Conservation (phyloP, 2,888 invertebrate genomes). For the Hypsopygia costalis region DNA sequence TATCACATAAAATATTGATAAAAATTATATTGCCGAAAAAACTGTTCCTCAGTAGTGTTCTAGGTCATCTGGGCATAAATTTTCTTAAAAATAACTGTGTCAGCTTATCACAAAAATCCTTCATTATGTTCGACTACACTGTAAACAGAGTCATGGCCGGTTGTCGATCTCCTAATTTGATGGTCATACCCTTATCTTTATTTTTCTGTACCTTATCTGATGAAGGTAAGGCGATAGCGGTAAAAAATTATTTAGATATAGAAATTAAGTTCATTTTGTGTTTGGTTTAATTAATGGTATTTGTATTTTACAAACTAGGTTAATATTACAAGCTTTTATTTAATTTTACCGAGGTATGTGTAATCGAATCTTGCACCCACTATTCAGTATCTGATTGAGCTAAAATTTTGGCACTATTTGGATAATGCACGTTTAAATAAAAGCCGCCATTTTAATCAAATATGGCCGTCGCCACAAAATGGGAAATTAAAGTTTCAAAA, state of each 20-base stretch:
- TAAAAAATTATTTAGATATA: neutral
- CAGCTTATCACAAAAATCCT: slow-evolving; percentile 69
- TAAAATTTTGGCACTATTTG: no score
- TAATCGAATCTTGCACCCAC: no score
- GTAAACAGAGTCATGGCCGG: slow-evolving; percentile 74
- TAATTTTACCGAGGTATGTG: no score
- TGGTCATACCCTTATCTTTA: slow-evolving; percentile 59
- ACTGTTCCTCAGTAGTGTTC: neutral
- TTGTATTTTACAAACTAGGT: no score
- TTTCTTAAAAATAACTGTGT: slow-evolving; percentile 32
- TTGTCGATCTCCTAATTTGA: slow-evolving; percentile 75
- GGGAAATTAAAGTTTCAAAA: no score
- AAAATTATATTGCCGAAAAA: no score
- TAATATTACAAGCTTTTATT: no score
- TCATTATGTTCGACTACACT: slow-evolving; percentile 47
- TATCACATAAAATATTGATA: no score
- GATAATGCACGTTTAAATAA: no score
- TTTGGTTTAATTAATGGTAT: neutral
- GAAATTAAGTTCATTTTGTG: neutral
- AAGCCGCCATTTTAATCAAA: no score
- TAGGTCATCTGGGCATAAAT: neutral
- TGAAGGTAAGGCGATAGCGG: slow-evolving; percentile 42
- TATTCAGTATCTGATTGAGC: no score
- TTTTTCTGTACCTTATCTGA: slow-evolving; percentile 40
- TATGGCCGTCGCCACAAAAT: no score